These are phyloP conservation scores for Castor canadensis DNA, from an alignment of 2,113 vertebrate genomes.

Conservation along the genomic window DNA sequence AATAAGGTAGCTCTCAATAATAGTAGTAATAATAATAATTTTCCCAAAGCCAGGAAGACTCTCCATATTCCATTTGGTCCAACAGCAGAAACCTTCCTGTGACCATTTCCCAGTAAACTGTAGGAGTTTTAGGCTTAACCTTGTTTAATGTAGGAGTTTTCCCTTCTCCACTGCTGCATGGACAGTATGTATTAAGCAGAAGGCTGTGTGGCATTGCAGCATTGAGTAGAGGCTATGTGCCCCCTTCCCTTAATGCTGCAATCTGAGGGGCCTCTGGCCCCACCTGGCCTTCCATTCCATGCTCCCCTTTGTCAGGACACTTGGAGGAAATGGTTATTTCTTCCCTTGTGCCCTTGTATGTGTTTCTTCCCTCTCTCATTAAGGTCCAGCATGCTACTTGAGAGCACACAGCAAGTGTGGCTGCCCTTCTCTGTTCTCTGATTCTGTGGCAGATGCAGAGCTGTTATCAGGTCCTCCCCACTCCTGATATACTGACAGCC, in stretches of 20 bases:
- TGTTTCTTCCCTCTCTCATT: not conserved
- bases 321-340: not conserved
- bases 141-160: not conserved
- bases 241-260: not conserved
- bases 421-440: not conserved
- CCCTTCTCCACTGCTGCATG: not conserved
- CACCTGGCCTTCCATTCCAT: not conserved
- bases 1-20: not conserved
- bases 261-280: accelerated
- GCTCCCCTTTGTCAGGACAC: not conserved
- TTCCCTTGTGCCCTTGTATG: not conserved
- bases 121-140: not conserved
- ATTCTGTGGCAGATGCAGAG: not conserved
- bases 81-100: not conserved
- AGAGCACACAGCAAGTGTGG: not conserved
- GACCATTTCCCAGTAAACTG: not conserved
- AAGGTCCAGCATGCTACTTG: not conserved
- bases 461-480: not conserved
- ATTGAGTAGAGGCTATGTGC: accelerated
- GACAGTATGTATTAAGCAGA: not conserved
- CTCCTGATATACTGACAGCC: not conserved
- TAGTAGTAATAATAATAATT: not conserved
- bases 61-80: not conserved
- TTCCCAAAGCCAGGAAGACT: not conserved
- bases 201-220: not conserved